Evolutionary conservation across 2,888 invertebrate genomes (phyloP).

Genomic region (Mesoligia furuncula): DNA sequence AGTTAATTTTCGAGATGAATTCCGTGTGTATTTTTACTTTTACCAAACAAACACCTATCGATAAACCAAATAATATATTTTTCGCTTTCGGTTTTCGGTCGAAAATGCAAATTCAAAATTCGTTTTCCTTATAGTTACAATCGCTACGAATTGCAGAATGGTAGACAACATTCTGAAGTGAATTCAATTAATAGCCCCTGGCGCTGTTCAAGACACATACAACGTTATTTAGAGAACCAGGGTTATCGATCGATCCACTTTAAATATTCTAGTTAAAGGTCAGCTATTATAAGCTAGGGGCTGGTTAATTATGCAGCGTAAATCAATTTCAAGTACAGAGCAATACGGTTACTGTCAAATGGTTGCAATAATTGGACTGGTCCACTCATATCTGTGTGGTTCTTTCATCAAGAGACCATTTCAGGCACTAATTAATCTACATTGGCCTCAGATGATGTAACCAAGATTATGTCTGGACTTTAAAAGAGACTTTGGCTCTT

Average conservation of each 20-base stretch:
- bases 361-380: no score
- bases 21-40: background rate
- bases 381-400: no score
- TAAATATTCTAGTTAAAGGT: constrained; percentile 25
- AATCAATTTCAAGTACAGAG: background rate
- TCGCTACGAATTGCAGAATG: background rate
- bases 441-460: no score
- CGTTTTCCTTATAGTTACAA: background rate
- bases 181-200: background rate
- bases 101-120: background rate
- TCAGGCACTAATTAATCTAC: no score
- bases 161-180: background rate
- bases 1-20: background rate
- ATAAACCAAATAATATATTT: background rate
- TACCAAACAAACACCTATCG: no score
- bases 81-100: background rate
- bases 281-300: no score
- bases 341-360: background rate
- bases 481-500: no score
- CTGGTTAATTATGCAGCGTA: background rate
- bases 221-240: background rate
- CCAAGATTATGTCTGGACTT: no score
- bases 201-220: background rate
- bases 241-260: constrained; percentile 3
- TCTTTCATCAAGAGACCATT: no score